Evolutionary conservation across 2,888 invertebrate genomes (phyloP), one percentile per base, ranked within the genome.

Genomic region (Scotopteryx bipunctaria): DNA sequence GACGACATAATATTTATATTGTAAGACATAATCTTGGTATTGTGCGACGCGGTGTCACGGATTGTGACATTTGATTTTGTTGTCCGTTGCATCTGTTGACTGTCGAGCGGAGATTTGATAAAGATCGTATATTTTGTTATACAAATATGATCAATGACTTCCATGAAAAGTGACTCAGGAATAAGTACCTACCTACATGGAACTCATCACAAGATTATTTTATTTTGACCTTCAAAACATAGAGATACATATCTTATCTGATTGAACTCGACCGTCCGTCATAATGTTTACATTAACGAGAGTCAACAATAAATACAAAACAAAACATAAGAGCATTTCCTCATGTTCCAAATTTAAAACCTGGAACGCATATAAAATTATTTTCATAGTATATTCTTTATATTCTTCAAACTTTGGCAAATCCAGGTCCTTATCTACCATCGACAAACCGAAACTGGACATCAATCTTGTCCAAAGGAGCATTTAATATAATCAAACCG

Each of bases 1-100:
- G 74, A 71, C 64, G 67, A 79, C 82, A 82, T 78, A 83, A 86
- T 84, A 86, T 86, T 86, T 86, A 78, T 80, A 73, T 78, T 78
- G 71, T 73, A 70, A 70, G 69, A 74, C 63, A 54, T 75, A 74
- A 76, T 78, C 76, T 69, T 29, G 4, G 66, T 54, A 73, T 82
- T 83, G 78, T 81, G 62, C 61, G 69, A 67, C 51, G 37, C 55
- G 62, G 63, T 67, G 61, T 71, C 59, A 73, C 66, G 74, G 73
- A 74, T 77, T 76, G 71, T 74, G 75, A 75, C 72, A 73, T 72
- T 68, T 68, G 59, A 72, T 71, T 76, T 73, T 66, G 48, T 51
- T 61, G 61, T 66, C 61, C 56, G 64, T 57, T 64, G 55, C 56
- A 57, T 55, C 54, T 43, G 43, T 52, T 48, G 33, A 37, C 14